Evolutionary conservation across 2,888 invertebrate genomes (phyloP).

Genomic region (Didymodactylos carnosus): DNA sequence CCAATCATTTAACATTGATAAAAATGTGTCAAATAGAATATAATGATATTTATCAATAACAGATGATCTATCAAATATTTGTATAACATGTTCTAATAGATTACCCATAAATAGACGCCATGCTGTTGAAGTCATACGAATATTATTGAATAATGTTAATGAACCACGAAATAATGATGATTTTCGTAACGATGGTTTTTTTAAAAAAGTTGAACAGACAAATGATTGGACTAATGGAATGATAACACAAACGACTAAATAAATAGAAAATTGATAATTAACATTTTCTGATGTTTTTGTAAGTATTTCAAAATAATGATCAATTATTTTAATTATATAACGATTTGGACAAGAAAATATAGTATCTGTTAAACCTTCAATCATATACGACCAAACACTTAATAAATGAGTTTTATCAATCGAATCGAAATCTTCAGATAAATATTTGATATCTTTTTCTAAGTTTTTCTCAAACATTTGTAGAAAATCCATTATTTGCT

Average conservation of each 20-base stretch:
- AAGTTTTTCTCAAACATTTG: not conserved
- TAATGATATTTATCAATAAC: not conserved
- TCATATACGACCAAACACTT: slow-evolving; percentile 64
- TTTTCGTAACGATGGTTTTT: not conserved
- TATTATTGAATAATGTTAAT: not conserved
- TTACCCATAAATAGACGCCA: not conserved
- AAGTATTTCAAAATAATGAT: not conserved
- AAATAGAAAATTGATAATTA: not conserved
- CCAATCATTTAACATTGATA: not conserved
- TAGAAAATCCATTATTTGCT: not conserved
- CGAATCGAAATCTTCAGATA: not conserved
- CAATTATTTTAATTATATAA: slow-evolving; percentile 40
- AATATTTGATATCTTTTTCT: not conserved
- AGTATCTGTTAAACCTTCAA: slow-evolving; percentile 50
- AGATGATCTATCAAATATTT: not conserved
- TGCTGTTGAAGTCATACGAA: not conserved
- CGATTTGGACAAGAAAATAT: slow-evolving; percentile 49
- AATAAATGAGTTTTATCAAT: slow-evolving; percentile 37
- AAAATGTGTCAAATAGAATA: not conserved
- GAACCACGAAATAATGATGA: not conserved
- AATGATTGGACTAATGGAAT: not conserved
- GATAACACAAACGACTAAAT: not conserved
- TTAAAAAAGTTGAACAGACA: not conserved
- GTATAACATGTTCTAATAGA: not conserved
- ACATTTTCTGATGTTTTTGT: not conserved